Evolutionary conservation across 2,888 invertebrate genomes (phyloP).

Genomic region (Pseudococcus jackbeardsleyi): DNA sequence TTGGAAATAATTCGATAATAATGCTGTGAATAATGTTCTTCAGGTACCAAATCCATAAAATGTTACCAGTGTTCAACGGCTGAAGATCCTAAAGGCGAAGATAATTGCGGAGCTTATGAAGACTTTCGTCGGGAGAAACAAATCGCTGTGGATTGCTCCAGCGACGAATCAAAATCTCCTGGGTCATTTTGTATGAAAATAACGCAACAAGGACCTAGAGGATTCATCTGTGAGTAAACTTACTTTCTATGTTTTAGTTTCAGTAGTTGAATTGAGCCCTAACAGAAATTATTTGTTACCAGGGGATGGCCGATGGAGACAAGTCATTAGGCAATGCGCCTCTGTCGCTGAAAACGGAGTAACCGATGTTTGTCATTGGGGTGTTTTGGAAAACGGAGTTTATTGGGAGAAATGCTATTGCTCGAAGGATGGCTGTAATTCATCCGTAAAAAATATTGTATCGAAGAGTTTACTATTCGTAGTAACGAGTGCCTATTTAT

Average conservation of each 20-base stretch:
- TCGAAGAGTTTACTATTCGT: constrained; percentile 52
- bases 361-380: constrained; percentile 97
- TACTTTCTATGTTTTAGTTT: not conserved
- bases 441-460: constrained; percentile 56
- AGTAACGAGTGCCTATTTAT: not conserved
- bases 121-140: constrained; percentile 87
- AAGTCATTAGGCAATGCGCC: constrained; percentile 90
- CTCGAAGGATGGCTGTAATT: constrained; percentile 90
- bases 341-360: constrained; percentile 92
- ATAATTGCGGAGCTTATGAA: constrained; percentile 91
- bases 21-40: not conserved
- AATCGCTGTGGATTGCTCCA: constrained; percentile 92
- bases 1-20: not conserved
- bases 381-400: constrained; percentile 92
- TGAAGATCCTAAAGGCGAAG: constrained; percentile 83
- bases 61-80: constrained; percentile 95
- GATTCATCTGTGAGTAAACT: constrained; percentile 88
- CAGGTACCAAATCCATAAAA: constrained; percentile 69
- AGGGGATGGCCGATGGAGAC: constrained; percentile 97
- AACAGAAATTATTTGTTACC: constrained; percentile 62
- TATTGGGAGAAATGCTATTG: constrained; percentile 99
- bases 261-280: not conserved
- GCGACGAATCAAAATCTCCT: constrained; percentile 93
- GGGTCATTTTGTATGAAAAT: constrained; percentile 97
- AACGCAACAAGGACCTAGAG: constrained; percentile 92